Evolutionary conservation across 2,888 invertebrate genomes (phyloP).

Genomic region (Physocephala rufipes): DNA sequence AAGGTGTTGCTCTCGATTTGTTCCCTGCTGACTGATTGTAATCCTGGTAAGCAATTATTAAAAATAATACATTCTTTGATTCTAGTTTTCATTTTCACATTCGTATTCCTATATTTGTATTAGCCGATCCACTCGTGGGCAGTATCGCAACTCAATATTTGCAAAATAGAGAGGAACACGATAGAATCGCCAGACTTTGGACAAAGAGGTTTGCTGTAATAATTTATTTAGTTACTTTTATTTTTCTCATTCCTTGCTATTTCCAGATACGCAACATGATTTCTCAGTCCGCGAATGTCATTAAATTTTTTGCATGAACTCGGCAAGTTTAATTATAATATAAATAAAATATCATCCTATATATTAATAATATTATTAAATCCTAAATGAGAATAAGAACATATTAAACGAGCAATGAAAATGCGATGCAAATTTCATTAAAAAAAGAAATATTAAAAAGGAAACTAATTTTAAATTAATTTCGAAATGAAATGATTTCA

Average conservation of each 20-base stretch:
- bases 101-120: conserved; percentile 55
- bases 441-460: conserved; percentile 27
- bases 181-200: conserved; percentile 97
- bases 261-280: conserved; percentile 65
- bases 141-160: conserved; percentile 98
- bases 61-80: not conserved
- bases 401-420: conserved; percentile 31
- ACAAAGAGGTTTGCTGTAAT: conserved; percentile 84
- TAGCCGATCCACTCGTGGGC: conserved; percentile 96
- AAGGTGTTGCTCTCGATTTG: conserved; percentile 98
- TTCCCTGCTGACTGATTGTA: conserved; percentile 97
- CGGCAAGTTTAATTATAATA: conserved; percentile 55
- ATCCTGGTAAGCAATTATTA: conserved; percentile 82
- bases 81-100: not conserved
- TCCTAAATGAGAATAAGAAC: conserved; percentile 31
- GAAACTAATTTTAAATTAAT: conserved; percentile 29
- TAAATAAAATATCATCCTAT: conserved; percentile 54
- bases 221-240: not conserved
- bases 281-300: conserved; percentile 50
- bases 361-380: conserved; percentile 52
- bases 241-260: not conserved
- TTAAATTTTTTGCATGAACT: conserved; percentile 44
- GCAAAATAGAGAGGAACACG: conserved; percentile 97
- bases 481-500: not conserved
- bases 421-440: conserved; percentile 27